phyloP scores from a whole-genome alignment of 2,888 invertebrate species.

The Netelia melanura region DNA sequence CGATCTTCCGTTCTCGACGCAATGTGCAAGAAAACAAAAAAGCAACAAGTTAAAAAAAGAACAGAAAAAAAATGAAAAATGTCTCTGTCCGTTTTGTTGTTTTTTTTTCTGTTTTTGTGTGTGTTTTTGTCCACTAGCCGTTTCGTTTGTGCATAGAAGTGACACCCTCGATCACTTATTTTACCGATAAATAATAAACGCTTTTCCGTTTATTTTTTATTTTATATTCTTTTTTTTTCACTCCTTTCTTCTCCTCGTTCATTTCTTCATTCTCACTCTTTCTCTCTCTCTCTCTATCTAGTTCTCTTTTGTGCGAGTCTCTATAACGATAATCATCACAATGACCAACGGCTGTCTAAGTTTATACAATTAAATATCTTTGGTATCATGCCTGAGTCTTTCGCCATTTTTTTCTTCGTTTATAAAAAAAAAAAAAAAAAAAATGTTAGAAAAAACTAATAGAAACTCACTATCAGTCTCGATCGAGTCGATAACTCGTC shows the following conservation, averaged over 20 bases:
- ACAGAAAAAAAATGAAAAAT: slow-evolving; percentile 12
- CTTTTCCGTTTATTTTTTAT: slow-evolving; percentile 6
- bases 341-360: slow-evolving; percentile 78
- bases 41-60: background rate
- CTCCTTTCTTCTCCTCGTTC: slow-evolving; percentile 25
- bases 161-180: slow-evolving; percentile 48
- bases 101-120: background rate
- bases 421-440: slow-evolving; percentile 35
- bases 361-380: slow-evolving; percentile 81
- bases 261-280: slow-evolving; percentile 50
- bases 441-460: too few relatives aligned
- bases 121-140: slow-evolving; percentile 17
- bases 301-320: slow-evolving; percentile 79
- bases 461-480: slow-evolving; percentile 67
- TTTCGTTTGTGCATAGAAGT: slow-evolving; percentile 68
- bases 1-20: background rate
- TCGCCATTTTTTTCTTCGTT: slow-evolving; percentile 63
- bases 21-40: slow-evolving; percentile 11
- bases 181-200: slow-evolving; percentile 49
- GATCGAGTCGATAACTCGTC: slow-evolving; percentile 50
- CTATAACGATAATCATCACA: slow-evolving; percentile 79
- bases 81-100: background rate
- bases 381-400: slow-evolving; percentile 84
- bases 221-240: background rate
- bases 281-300: slow-evolving; percentile 36